Base-by-base conservation (phyloP, 2,888 invertebrate species). In the Melanophora roralis region DNA sequence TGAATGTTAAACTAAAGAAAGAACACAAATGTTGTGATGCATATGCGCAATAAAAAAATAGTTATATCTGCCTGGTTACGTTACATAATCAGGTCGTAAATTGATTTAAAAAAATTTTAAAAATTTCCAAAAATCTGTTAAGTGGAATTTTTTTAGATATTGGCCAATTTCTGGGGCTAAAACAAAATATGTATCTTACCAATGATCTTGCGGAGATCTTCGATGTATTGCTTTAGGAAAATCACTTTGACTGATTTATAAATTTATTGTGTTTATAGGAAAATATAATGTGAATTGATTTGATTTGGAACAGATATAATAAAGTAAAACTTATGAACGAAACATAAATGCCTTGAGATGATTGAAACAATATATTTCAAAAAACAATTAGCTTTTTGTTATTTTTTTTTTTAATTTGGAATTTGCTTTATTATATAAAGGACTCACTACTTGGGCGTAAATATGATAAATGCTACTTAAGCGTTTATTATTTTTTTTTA, bases 141-240 rank as follows among this genome's bases (percentile, higher is more conserved):
- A 72, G 38, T 27, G n/a, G 21, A 45, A 51, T 74, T 43, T 49
- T 57, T 74, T 27, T 45, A 8, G 16, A 9, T 16, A 45, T 45
- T 51, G 40, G 12, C 6, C 6, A 27, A 6, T 27, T 34, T 23
- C 32, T 68, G 36, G 57, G 2, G 43, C 59, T 38, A 69, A 51
- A 23, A 38, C 38, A 38, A 55, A 79, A 32, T 51, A 36, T 40
- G 34, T 38, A 47, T 76, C 90, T 90, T 89, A 90, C 90, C 90
- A 89, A 90, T 90, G 83, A 90, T 88, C 87, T 89, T 89, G 87
- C 90, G 90, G 89, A 90, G 89, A 86, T 90, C 90, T 87, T 90
- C 90, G 87, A 90, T 88, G 87, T 90, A 90, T 88, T 90, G 90
- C 90, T 85, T 89, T 86, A 90, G 84, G 86, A 88, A 87, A 89